Conservation (phyloP, 2,888 invertebrate genomes). For the Polydrusus tereticollis region DNA sequence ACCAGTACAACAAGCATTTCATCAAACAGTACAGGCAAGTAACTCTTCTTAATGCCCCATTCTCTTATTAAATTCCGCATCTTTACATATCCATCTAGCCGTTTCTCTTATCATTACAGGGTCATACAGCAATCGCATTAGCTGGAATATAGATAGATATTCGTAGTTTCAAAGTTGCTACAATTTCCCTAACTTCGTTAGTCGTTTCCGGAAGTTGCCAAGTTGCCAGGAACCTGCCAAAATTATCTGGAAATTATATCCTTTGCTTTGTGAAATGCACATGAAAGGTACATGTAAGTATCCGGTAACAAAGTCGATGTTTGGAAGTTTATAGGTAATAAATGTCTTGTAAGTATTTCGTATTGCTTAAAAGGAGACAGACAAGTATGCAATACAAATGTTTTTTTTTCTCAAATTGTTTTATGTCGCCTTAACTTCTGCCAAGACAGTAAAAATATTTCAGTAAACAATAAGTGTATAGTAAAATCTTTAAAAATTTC, state of each 20-base stretch:
- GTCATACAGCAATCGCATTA: conserved; percentile 42
- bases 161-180: conserved; percentile 33
- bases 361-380: neutral
- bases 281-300: conserved; percentile 37
- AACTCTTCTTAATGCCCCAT: neutral
- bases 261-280: conserved; percentile 22
- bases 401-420: no score
- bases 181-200: conserved; percentile 47
- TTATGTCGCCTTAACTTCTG: no score
- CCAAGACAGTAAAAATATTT: no score
- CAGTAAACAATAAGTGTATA: no score
- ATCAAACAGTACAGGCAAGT: neutral
- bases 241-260: conserved; percentile 46
- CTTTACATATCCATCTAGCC: conserved; percentile 19
- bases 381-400: no score
- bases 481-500: no score
- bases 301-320: conserved; percentile 35
- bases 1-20: neutral
- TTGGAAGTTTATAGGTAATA: conserved; percentile 20
- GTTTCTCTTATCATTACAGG: conserved; percentile 36
- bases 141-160: conserved; percentile 30
- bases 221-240: conserved; percentile 43
- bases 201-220: conserved; percentile 43
- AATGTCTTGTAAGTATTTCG: conserved; percentile 19
- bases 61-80: conserved; percentile 25